A percentile compares a stretch with the other conserved stretches of the same genome.
These are phyloP conservation scores for Parnassius mnemosyne DNA, from an alignment of 2,888 invertebrate species.

Conservation along the genomic window DNA sequence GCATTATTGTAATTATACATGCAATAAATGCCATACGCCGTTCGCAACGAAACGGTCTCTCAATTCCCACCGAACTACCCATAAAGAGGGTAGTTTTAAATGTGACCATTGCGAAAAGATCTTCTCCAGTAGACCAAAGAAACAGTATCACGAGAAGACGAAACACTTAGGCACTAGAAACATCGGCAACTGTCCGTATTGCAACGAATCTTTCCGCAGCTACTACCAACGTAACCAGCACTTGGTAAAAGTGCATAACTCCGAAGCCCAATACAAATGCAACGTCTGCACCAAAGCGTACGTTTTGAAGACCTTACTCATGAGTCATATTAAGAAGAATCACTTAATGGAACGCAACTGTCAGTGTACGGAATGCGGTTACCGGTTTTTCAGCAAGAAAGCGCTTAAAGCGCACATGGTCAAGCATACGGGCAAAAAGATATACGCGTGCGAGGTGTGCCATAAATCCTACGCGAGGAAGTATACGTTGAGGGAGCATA, in stretches of 20 bases:
- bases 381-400: slow-evolving; percentile 75
- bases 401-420: slow-evolving; percentile 76
- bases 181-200: slow-evolving; percentile 65
- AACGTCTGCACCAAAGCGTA: slow-evolving; percentile 61
- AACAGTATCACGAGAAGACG: slow-evolving; percentile 64
- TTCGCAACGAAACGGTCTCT: slow-evolving; percentile 62
- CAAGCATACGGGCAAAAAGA: slow-evolving; percentile 69
- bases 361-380: slow-evolving; percentile 74
- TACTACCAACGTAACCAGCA: slow-evolving; percentile 70
- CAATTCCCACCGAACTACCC: slow-evolving; percentile 53
- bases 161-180: slow-evolving; percentile 63
- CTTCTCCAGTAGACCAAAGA: slow-evolving; percentile 54
- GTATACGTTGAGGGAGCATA: slow-evolving; percentile 58
- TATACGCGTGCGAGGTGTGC: slow-evolving; percentile 70
- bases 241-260: slow-evolving; percentile 65
- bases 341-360: slow-evolving; percentile 74
- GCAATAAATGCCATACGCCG: slow-evolving; percentile 52
- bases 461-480: slow-evolving; percentile 71
- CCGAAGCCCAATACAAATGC: slow-evolving; percentile 65
- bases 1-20: slow-evolving; percentile 61
- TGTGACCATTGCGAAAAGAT: slow-evolving; percentile 67
- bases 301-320: slow-evolving; percentile 59
- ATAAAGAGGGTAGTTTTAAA: slow-evolving; percentile 62
- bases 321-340: slow-evolving; percentile 66
- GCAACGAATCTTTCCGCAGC: slow-evolving; percentile 59